A percentile compares a stretch with the other conserved stretches of the same genome.
Conservation (phyloP, 2,797 vertebrate genomes). For the Semotilus atromaculatus region DNA sequence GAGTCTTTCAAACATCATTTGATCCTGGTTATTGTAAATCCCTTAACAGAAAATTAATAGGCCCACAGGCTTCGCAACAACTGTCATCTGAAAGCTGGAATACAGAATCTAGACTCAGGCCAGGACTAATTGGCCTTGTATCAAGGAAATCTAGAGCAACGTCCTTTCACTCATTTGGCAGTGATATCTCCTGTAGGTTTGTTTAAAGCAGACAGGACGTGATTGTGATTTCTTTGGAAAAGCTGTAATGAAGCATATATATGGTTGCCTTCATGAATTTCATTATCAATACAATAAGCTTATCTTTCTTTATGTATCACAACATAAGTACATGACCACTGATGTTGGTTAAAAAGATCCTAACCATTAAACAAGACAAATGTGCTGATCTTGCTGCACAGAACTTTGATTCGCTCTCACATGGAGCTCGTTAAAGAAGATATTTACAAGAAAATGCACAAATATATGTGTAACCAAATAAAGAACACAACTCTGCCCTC, state of each 20-base stretch:
- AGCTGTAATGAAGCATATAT: not conserved
- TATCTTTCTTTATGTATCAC: not conserved
- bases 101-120: not conserved
- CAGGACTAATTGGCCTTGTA: not conserved
- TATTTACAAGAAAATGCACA: slow-evolving; percentile 1
- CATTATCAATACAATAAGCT: not conserved
- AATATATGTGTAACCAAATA: not conserved
- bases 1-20: slow-evolving; percentile 4
- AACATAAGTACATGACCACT: not conserved
- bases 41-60: not conserved
- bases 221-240: not conserved
- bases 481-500: slow-evolving; percentile 1
- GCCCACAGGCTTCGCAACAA: not conserved
- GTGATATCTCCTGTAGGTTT: not conserved
- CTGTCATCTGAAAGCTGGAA: not conserved
- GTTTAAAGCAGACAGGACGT: not conserved
- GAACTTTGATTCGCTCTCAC: not conserved
- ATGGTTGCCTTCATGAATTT: not conserved
- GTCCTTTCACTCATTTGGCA: not conserved
- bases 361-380: not conserved
- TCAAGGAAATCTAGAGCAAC: not conserved
- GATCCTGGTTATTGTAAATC: not conserved
- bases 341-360: not conserved
- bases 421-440: not conserved
- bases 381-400: not conserved